These are phyloP conservation scores for Triplophysa siluroides DNA, from an alignment of 2,113 vertebrate genomes.

Conservation along the genomic window DNA sequence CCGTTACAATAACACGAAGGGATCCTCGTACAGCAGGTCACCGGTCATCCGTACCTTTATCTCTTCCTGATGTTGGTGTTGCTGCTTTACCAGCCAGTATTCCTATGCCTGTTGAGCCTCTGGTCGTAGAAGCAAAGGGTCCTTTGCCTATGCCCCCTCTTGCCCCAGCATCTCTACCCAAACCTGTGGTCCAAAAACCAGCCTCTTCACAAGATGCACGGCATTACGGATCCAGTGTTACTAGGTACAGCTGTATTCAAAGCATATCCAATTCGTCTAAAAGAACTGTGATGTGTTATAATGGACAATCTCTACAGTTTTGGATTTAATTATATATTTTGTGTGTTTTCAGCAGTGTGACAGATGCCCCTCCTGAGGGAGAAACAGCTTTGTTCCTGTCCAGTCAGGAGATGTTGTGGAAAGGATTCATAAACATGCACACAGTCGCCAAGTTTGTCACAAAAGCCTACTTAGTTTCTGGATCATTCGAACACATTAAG, in stretches of 20 bases:
- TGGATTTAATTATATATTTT: too few relatives aligned
- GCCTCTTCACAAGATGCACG: slow-evolving; percentile 61
- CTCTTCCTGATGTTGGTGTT: slow-evolving; percentile 50
- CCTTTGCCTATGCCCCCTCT: slow-evolving; percentile 70
- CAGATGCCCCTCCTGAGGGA: slow-evolving; percentile 81
- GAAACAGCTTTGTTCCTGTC: slow-evolving; percentile 92
- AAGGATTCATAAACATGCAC: slow-evolving; percentile 98
- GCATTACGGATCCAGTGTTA: background rate
- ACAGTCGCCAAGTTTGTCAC: slow-evolving; percentile 97
- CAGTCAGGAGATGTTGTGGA: slow-evolving; percentile 94
- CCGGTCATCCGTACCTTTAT: slow-evolving; percentile 48
- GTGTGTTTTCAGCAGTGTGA: slow-evolving; percentile 71
- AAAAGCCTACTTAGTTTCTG: slow-evolving; percentile 95
- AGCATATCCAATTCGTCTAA: background rate
- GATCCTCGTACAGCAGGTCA: slow-evolving; percentile 88
- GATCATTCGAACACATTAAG: slow-evolving; percentile 91
- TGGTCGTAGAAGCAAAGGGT: slow-evolving; percentile 55
- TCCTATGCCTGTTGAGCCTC: slow-evolving; percentile 42
- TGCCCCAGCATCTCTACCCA: slow-evolving; percentile 67
- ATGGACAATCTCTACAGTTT: too few relatives aligned
- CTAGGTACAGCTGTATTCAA: slow-evolving; percentile 26
- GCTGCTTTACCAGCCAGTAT: slow-evolving; percentile 46
- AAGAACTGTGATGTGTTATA: too few relatives aligned
- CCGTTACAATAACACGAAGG: slow-evolving; percentile 86
- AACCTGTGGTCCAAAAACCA: slow-evolving; percentile 80